Conservation (phyloP, 2,888 invertebrate genomes). For the Ptychoptera albimana region DNA sequence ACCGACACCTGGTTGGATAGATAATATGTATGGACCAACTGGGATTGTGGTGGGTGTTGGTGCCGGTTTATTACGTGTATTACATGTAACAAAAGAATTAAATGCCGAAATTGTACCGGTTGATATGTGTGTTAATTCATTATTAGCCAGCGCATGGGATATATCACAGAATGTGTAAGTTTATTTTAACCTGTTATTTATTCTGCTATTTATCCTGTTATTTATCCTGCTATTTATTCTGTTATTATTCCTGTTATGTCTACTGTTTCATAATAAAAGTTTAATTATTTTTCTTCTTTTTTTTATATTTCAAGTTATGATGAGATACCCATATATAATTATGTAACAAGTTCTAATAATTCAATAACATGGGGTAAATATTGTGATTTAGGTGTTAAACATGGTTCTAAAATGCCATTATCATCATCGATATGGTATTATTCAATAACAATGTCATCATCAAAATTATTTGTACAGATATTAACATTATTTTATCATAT, state of each 20-base stretch:
- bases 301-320: conserved; percentile 1
- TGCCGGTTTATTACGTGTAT: conserved; percentile 38
- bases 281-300: neutral
- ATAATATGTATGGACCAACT: conserved; percentile 46
- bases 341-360: conserved; percentile 65
- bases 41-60: conserved; percentile 33
- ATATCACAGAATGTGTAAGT: conserved; percentile 13
- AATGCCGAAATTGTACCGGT: conserved; percentile 31
- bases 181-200: too few relatives aligned
- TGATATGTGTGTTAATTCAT: conserved; percentile 30
- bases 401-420: conserved; percentile 40
- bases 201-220: too few relatives aligned
- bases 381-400: conserved; percentile 31
- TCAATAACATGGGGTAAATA: conserved; percentile 67
- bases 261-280: too few relatives aligned
- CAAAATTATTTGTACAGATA: neutral
- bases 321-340: conserved; percentile 60
- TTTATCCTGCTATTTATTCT: too few relatives aligned
- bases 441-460: conserved; percentile 28
- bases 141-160: conserved; percentile 30
- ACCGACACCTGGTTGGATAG: conserved; percentile 48
- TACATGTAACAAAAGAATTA: conserved; percentile 19
- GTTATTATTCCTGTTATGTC: too few relatives aligned
- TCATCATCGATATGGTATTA: conserved; percentile 53
- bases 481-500: conserved; percentile 37